Conservation (phyloP, 2,113 vertebrate species). For the Passer montanus region DNA sequence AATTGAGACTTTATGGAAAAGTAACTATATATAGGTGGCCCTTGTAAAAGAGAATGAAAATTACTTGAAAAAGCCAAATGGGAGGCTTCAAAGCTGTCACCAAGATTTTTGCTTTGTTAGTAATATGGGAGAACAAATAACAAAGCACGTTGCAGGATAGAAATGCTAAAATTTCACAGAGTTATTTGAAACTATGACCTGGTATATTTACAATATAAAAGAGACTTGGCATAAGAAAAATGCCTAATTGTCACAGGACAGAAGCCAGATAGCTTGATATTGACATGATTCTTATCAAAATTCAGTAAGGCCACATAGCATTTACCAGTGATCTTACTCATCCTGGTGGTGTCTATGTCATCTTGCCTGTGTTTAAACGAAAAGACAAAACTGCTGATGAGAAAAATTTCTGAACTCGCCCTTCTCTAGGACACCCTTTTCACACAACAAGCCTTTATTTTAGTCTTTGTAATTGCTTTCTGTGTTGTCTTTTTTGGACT, state of each 20-base stretch:
- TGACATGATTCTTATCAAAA: background rate
- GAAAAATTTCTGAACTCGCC: background rate
- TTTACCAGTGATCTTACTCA: background rate
- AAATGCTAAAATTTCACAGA: background rate
- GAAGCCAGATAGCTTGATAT: background rate
- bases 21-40: background rate
- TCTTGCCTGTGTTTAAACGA: background rate
- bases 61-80: background rate
- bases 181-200: background rate
- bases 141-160: background rate
- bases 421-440: background rate
- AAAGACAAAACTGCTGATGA: background rate
- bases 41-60: background rate
- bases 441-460: background rate
- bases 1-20: background rate
- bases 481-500: background rate
- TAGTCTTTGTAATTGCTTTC: background rate
- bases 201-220: background rate
- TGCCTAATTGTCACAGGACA: accelerated
- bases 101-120: background rate
- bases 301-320: background rate
- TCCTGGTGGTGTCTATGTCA: background rate
- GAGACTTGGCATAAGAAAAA: background rate
- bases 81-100: background rate
- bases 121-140: background rate